Evolutionary conservation across 2,888 invertebrate genomes (phyloP).

Genomic region (Leucoma salicis): DNA sequence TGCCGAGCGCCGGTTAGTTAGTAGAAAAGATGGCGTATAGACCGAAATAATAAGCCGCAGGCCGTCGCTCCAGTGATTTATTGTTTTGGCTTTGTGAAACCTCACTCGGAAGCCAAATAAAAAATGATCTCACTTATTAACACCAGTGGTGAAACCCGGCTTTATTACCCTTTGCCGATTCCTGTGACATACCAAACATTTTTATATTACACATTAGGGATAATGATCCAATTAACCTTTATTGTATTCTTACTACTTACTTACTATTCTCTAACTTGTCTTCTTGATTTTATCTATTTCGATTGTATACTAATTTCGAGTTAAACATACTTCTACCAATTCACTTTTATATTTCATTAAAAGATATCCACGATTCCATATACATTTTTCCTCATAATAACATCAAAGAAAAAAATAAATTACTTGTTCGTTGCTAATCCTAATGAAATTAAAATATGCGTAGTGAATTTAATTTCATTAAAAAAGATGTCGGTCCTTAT

Average conservation of each 20-base stretch:
- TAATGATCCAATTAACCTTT: conserved; percentile 39
- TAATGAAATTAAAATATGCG: conserved; percentile 18
- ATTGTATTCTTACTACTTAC: no score
- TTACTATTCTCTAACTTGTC: no score
- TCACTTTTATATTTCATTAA: conserved; percentile 13
- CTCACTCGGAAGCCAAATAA: conserved; percentile 73
- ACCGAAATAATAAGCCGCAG: conserved; percentile 74
- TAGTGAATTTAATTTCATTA: conserved; percentile 14
- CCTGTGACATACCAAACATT: conserved; percentile 41
- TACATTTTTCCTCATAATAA: conserved; percentile 16
- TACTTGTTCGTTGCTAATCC: conserved; percentile 14
- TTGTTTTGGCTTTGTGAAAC: conserved; percentile 75
- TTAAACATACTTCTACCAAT: conserved; percentile 4
- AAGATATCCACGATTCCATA: conserved; percentile 7
- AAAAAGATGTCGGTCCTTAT: no score
- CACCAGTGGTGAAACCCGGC: conserved; percentile 59
- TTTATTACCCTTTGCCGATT: conserved; percentile 64
- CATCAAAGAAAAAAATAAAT: conserved; percentile 22
- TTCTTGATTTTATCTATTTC: no score
- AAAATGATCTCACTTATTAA: conserved; percentile 79
- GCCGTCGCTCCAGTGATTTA: conserved; percentile 69
- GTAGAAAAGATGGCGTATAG: conserved; percentile 62
- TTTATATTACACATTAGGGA: conserved; percentile 42
- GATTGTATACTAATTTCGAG: conserved; percentile 16
- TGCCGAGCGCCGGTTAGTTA: conserved; percentile 65